A percentile compares a stretch with the other conserved stretches of the same genome.
Conservation (phyloP, 64 coral and sea anemone species). For the Cladopsammia gracilis region DNA sequence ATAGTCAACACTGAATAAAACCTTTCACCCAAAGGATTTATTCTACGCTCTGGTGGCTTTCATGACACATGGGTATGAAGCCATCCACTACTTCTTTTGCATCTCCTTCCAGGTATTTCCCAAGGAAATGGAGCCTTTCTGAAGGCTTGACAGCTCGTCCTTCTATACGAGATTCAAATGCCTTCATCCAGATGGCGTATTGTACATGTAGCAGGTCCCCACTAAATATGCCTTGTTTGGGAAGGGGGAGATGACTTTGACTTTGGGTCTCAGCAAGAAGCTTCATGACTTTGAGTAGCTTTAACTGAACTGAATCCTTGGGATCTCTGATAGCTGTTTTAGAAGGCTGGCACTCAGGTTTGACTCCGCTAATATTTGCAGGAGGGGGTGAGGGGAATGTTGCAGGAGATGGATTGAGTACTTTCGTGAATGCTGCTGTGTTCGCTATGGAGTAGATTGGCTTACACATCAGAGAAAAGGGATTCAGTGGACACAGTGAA, state of each 20-base stretch:
- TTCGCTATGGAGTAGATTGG: neutral
- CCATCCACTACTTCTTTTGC: slow-evolving; percentile 67
- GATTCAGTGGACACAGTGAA: neutral
- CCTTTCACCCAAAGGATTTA: no score
- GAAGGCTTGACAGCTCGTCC: slow-evolving; percentile 9
- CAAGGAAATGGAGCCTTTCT: slow-evolving; percentile 65
- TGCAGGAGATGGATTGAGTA: no score
- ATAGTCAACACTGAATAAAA: no score
- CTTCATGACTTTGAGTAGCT: neutral
- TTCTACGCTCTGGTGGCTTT: no score
- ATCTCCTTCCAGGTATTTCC: slow-evolving; percentile 58
- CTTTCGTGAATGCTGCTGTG: no score
- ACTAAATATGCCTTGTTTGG: slow-evolving; percentile 8
- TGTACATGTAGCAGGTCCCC: slow-evolving; percentile 38
- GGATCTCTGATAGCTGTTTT: neutral
- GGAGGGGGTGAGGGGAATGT: neutral
- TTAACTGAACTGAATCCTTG: neutral
- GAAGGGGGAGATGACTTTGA: neutral
- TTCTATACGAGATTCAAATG: slow-evolving; percentile 71
- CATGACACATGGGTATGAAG: slow-evolving; percentile 71
- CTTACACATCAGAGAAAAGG: neutral
- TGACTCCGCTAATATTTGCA: no score
- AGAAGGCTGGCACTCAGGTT: no score
- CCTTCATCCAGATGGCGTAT: slow-evolving; percentile 63
- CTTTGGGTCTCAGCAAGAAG: neutral